Evolutionary conservation across 2,797 vertebrate species (phyloP).

Genomic region (Muscicapa striata): DNA sequence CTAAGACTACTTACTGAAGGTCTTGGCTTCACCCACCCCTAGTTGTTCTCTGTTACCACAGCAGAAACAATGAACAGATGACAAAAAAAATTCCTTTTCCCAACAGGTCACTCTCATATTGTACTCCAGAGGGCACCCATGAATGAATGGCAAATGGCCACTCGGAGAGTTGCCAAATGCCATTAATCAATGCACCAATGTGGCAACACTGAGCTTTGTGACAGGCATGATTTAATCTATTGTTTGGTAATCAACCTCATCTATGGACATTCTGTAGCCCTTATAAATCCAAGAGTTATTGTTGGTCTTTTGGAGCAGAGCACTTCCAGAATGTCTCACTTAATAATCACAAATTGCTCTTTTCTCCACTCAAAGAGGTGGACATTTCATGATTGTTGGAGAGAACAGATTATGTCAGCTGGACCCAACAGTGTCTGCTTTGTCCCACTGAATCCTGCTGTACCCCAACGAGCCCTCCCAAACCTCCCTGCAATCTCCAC

Average conservation of each 20-base stretch:
- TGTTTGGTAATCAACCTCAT: constrained; percentile 56
- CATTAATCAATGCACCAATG: constrained; percentile 36
- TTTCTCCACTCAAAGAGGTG: constrained; percentile 59
- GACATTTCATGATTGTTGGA: constrained; percentile 42
- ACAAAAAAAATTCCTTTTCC: background rate
- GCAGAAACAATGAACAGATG: background rate
- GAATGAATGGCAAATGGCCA: constrained; percentile 53
- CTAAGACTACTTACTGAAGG: background rate
- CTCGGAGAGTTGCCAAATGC: constrained; percentile 37
- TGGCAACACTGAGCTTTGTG: constrained; percentile 8
- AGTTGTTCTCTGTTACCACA: background rate
- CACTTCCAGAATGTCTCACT: constrained; percentile 52
- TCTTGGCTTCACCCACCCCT: background rate
- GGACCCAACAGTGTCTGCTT: constrained; percentile 63
- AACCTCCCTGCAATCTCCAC: background rate
- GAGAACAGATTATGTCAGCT: constrained; percentile 62
- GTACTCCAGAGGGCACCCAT: constrained; percentile 10
- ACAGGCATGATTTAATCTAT: constrained; percentile 55
- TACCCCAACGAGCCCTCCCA: background rate
- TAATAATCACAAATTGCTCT: constrained; percentile 53
- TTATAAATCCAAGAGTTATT: constrained; percentile 34
- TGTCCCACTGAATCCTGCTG: constrained; percentile 51
- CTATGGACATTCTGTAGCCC: constrained; percentile 35
- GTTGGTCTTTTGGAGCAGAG: constrained; percentile 46
- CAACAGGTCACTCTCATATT: constrained; percentile 6